Conservation (phyloP, 1,140 invertebrate species). For the Aplysia californica region DNA sequence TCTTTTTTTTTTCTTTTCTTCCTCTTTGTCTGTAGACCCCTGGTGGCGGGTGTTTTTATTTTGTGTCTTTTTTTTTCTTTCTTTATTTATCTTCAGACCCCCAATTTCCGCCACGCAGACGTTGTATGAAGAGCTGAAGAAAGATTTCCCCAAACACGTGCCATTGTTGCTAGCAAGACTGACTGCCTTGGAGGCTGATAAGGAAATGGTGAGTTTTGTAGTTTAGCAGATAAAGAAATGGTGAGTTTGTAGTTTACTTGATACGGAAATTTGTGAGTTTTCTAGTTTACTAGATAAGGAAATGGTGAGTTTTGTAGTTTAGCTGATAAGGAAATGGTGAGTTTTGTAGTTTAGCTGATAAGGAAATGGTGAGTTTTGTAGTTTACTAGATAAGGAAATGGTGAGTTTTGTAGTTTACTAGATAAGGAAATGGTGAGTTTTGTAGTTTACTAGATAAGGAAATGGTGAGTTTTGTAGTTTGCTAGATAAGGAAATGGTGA, state of each 20-base stretch:
- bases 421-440: neutral
- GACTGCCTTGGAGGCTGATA: conserved; percentile 62
- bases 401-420: neutral
- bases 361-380: too few relatives aligned
- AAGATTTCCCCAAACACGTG: conserved; percentile 78
- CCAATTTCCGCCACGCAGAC: too few relatives aligned
- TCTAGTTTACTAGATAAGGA: neutral
- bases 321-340: too few relatives aligned
- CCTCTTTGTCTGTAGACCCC: too few relatives aligned
- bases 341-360: too few relatives aligned
- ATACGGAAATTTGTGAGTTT: neutral
- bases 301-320: too few relatives aligned
- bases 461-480: neutral
- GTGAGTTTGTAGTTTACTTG: neutral
- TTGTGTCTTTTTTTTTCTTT: too few relatives aligned
- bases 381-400: conserved; percentile 19
- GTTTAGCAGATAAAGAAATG: neutral
- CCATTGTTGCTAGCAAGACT: conserved; percentile 82
- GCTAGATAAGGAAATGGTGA: neutral
- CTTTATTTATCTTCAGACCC: too few relatives aligned
- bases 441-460: neutral
- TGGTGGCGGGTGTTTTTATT: too few relatives aligned
- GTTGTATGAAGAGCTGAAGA: conserved; percentile 81
- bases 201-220: conserved; percentile 8
- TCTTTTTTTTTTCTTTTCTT: too few relatives aligned